Conservation (phyloP, 1,140 invertebrate species). For the Meloidogyne floridensis region DNA sequence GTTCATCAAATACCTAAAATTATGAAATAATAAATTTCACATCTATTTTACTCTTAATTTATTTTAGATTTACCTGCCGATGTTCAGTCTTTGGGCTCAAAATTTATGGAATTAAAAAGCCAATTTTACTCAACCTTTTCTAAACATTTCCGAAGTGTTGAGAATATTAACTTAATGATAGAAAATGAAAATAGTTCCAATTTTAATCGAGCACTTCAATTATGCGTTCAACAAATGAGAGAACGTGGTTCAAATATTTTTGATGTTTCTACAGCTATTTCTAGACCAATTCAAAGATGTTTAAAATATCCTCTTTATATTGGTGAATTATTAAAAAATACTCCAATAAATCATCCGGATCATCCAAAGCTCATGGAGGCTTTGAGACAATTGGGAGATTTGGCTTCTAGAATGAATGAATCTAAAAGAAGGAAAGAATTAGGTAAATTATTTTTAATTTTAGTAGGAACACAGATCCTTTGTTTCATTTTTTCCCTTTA, state of each 20-base stretch:
- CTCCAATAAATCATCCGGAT: slow-evolving; percentile 54
- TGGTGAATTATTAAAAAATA: slow-evolving; percentile 53
- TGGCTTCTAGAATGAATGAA: slow-evolving; percentile 60
- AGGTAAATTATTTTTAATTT: slow-evolving; percentile 28
- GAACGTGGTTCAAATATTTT: slow-evolving; percentile 50
- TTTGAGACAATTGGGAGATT: slow-evolving; percentile 52
- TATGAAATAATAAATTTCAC: too few relatives aligned
- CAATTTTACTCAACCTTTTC: slow-evolving; percentile 53
- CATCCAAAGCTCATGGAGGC: slow-evolving; percentile 60
- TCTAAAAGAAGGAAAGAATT: slow-evolving; percentile 59
- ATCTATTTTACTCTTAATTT: neutral
- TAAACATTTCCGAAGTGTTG: slow-evolving; percentile 54
- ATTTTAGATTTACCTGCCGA: slow-evolving; percentile 36
- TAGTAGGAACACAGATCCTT: neutral
- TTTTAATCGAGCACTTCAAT: slow-evolving; percentile 42
- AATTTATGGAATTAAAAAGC: slow-evolving; percentile 54
- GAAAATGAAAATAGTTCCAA: slow-evolving; percentile 47
- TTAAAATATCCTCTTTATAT: slow-evolving; percentile 61
- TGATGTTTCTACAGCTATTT: slow-evolving; percentile 53
- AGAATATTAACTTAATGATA: slow-evolving; percentile 52
- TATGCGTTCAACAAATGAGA: slow-evolving; percentile 49
- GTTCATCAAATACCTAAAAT: neutral
- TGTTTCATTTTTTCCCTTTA: neutral
- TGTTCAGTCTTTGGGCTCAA: slow-evolving; percentile 38
- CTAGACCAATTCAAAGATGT: slow-evolving; percentile 54